phyloP scores from a whole-genome alignment of 2,113 vertebrate genomes.

The Paralichthys olivaceus region DNA sequence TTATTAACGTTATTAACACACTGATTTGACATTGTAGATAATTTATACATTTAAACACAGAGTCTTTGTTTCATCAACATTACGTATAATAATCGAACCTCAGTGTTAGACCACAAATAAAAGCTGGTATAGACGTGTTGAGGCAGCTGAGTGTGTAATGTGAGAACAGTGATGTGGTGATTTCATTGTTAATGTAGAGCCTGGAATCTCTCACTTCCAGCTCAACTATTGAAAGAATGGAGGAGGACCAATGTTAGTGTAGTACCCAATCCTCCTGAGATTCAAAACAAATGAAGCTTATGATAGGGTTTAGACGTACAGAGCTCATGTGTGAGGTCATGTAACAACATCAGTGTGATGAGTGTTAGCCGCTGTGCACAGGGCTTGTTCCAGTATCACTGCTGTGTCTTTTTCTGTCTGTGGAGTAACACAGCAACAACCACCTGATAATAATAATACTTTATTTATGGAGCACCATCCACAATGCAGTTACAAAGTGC shows the following conservation, averaged over 20 bases:
- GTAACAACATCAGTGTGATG: constrained; percentile 34
- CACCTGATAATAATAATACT: too few species aligned
- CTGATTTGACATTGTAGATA: background rate
- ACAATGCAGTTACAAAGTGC: too few species aligned
- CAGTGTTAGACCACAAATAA: background rate
- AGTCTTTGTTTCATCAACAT: too few species aligned
- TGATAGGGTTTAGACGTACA: background rate
- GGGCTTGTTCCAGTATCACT: too few species aligned
- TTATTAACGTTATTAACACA: background rate
- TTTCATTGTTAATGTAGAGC: constrained; percentile 31
- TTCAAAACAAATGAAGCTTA: constrained; percentile 10
- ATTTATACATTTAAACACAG: too few species aligned
- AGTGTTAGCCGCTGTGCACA: background rate
- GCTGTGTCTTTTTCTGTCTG: too few species aligned
- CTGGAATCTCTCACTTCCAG: constrained; percentile 45
- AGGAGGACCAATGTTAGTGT: background rate
- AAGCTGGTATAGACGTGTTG: background rate
- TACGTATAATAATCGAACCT: background rate
- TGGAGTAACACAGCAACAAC: too few species aligned
- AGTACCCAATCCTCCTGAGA: background rate
- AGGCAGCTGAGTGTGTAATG: constrained; percentile 4
- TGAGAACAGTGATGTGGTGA: constrained; percentile 16
- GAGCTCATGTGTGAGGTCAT: constrained; percentile 9
- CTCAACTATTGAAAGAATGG: constrained; percentile 13
- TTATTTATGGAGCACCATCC: too few species aligned